Evolutionary conservation across 2,888 invertebrate genomes (phyloP).

Genomic region (Carterocephalus palaemon): DNA sequence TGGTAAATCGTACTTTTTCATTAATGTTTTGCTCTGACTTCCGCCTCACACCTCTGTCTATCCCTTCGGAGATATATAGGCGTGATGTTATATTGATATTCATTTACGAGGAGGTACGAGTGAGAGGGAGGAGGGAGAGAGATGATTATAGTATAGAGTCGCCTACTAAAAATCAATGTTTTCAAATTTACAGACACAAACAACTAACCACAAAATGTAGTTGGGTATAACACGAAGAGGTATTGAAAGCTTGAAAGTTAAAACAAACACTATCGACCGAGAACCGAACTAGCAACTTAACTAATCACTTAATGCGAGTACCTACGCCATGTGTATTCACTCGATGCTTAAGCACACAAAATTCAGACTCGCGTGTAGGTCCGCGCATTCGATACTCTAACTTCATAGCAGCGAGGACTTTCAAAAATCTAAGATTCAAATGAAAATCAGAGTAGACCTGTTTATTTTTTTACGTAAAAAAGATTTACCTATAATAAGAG

Average conservation of each 20-base stretch:
- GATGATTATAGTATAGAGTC: no score
- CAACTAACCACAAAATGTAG: slow-evolving; percentile 8
- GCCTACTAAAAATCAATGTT: no score
- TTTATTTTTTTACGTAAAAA: no score
- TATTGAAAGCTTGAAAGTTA: slow-evolving; percentile 8
- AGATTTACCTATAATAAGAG: no score
- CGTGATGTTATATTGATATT: no score
- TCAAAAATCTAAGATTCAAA: slow-evolving; percentile 4
- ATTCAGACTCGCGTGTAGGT: slow-evolving; percentile 3
- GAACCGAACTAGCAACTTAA: slow-evolving; percentile 42
- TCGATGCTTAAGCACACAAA: slow-evolving; percentile 59
- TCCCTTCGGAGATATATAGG: no score
- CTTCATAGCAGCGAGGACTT: background rate
- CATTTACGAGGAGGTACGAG: no score
- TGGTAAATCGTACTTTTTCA: no score
- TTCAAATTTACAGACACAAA: background rate
- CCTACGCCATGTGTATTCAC: slow-evolving; percentile 48
- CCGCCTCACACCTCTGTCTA: no score
- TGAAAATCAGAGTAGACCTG: no score
- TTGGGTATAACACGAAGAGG: slow-evolving; percentile 8
- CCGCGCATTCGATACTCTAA: background rate
- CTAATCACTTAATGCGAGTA: slow-evolving; percentile 25
- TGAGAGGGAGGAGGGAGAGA: no score
- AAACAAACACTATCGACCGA: slow-evolving; percentile 38
- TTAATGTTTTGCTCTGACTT: no score